Evolutionary conservation across 2,797 vertebrate species (phyloP).

Genomic region (Denticeps clupeoides): DNA sequence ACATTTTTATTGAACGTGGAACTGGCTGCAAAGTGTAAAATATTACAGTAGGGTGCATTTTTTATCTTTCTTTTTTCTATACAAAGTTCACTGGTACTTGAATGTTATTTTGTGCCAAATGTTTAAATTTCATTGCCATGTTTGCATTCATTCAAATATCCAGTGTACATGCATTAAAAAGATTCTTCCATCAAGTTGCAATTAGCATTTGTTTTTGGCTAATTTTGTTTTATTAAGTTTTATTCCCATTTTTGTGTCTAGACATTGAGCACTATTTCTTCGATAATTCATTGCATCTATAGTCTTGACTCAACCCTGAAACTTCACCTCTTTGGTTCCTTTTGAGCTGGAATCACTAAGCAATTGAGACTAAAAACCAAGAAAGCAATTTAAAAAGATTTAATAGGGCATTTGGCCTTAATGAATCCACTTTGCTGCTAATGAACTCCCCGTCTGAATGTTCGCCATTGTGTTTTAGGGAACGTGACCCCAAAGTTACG

Average conservation of each 20-base stretch:
- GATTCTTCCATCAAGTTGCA: constrained; percentile 1
- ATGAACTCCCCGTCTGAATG: background rate
- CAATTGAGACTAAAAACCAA: background rate
- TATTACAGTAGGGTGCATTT: constrained; percentile 2
- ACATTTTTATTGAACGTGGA: constrained; percentile 17
- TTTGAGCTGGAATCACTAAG: no score
- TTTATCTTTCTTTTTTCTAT: constrained; percentile 1
- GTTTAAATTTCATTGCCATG: constrained; percentile 42
- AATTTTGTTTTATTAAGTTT: background rate
- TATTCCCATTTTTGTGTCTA: background rate
- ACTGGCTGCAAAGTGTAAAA: constrained; percentile 9
- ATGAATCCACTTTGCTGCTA: constrained; percentile 5
- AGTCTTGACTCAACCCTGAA: background rate
- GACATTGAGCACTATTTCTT: background rate
- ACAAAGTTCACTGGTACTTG: constrained; percentile 31
- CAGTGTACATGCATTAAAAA: constrained; percentile 57
- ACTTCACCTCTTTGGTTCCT: background rate
- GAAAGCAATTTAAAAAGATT: constrained; percentile 3
- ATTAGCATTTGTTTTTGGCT: background rate
- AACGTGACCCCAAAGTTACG: no score
- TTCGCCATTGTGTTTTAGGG: background rate
- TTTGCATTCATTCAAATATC: constrained; percentile 30
- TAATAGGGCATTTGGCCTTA: background rate
- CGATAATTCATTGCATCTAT: background rate
- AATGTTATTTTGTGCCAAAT: constrained; percentile 35